Evolutionary conservation across 2,888 invertebrate species (phyloP).

Genomic region (Pasiphila rectangulata): DNA sequence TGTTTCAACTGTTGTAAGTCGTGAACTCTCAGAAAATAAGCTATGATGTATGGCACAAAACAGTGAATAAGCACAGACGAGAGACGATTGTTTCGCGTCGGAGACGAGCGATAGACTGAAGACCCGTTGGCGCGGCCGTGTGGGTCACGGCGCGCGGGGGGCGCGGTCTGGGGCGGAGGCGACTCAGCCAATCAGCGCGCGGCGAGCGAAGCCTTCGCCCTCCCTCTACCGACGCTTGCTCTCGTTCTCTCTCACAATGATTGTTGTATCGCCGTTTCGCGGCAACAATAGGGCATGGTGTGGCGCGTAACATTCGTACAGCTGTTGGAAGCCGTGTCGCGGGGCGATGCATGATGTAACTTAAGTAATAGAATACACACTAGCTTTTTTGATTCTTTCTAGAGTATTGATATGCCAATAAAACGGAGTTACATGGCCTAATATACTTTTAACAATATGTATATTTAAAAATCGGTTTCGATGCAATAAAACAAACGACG

Average conservation of each 20-base stretch:
- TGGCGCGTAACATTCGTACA: slow-evolving; percentile 61
- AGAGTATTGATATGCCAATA: slow-evolving; percentile 43
- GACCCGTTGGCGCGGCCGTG: slow-evolving; percentile 49
- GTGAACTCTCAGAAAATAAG: slow-evolving; percentile 59
- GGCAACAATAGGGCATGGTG: slow-evolving; percentile 53
- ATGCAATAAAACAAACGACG: slow-evolving; percentile 20
- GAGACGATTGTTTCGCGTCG: slow-evolving; percentile 71
- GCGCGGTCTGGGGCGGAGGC: slow-evolving; percentile 64
- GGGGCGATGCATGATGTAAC: slow-evolving; percentile 65
- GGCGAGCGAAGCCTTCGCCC: slow-evolving; percentile 64
- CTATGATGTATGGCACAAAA: slow-evolving; percentile 68
- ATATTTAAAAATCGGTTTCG: slow-evolving; percentile 20
- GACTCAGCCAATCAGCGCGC: slow-evolving; percentile 54
- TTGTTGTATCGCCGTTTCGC: slow-evolving; percentile 44
- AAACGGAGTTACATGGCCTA: slow-evolving; percentile 30
- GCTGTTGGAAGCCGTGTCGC: slow-evolving; percentile 68
- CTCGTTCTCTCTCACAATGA: slow-evolving; percentile 45
- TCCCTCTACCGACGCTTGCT: slow-evolving; percentile 48
- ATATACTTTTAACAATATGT: slow-evolving; percentile 25
- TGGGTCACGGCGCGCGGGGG: slow-evolving; percentile 58
- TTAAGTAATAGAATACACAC: slow-evolving; percentile 55
- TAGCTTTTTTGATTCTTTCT: slow-evolving; percentile 40
- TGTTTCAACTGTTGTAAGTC: slow-evolving; percentile 45
- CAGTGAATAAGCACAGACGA: slow-evolving; percentile 60
- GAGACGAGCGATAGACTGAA: slow-evolving; percentile 73